Evolutionary conservation across 2,113 vertebrate genomes (phyloP), one percentile per base, ranked within the genome.

Genomic region (Nothoprocta pentlandii): DNA sequence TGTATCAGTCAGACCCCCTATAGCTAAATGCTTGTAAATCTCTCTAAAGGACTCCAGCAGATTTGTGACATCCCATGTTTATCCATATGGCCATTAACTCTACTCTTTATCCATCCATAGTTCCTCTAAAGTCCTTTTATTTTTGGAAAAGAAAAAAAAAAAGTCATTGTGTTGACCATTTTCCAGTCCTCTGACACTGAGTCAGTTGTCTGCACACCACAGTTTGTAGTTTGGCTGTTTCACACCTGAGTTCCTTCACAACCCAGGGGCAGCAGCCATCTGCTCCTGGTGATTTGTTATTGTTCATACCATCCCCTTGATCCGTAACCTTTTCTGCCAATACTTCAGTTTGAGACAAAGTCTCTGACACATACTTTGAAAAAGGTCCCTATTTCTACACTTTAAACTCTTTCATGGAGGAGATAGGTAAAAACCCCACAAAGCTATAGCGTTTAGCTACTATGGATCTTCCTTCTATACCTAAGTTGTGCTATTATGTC

Each of bases 221-320:
- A 3, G 67, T 70, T 74, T 62, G 22, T 76, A 74, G 71, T 90
- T 77, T 80, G 87, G 32, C 56, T 95, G 51, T 88, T 95, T 94
- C 80, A 88, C 73, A 84, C 56, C 84, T 0, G 7, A 92, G 13
- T 84, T 80, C 36, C 39, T 64, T 93, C 39, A 56, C 51, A 84
- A 80, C 69, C 80, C 51, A 67, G 68, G 56, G 68, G 80, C 68
- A 92, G 92, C 90, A 85, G 46, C 61, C 85, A 90, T 85, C 64
- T 92, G 82, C 54, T 95, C 73, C 80, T 80, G 61, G 47, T 91
- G 70, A 78, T 88, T 90, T 92, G 36, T 42, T 86, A 34, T 34
- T 59, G 42, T 62, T 89, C 41, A 66, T n/a, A 49, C 61, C 0
- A 0, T 90, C 69, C 87, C 54, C 85, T 93, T 90, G 80, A 90